Conservation (phyloP, 2,888 invertebrate genomes). For the Hesperia comma region DNA sequence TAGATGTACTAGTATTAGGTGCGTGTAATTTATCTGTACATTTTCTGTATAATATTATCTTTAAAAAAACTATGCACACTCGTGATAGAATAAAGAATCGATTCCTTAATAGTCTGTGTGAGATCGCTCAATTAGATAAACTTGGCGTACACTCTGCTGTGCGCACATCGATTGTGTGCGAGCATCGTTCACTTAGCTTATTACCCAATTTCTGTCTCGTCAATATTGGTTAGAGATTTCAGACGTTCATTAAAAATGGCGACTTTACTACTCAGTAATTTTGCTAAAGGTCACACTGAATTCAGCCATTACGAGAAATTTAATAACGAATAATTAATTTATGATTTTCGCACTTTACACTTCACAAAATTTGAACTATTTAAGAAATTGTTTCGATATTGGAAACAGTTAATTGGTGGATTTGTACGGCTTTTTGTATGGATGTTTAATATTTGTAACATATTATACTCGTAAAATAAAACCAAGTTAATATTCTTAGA, state of each 20-base stretch:
- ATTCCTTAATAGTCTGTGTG: no score
- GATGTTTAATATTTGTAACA: no score
- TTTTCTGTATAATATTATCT: no score
- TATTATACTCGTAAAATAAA: no score
- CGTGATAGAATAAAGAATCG: no score
- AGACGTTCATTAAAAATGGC: neutral
- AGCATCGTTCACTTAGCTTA: neutral
- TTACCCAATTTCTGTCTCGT: constrained; percentile 7
- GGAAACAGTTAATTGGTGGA: neutral
- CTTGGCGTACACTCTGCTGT: no score
- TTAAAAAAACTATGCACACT: no score
- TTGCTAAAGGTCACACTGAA: neutral
- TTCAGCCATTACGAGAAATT: no score
- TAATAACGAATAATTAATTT: constrained; percentile 1
- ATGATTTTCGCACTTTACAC: neutral
- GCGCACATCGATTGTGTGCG: neutral
- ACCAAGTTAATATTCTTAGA: no score
- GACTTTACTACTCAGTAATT: neutral
- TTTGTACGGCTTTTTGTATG: neutral
- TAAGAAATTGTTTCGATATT: neutral
- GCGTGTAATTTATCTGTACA: no score
- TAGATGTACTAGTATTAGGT: no score
- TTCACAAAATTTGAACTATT: neutral
- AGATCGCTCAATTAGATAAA: no score
- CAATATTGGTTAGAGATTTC: constrained; percentile 2